Evolutionary conservation across 2,888 invertebrate genomes (phyloP), one percentile per base, ranked within the genome.

Genomic region (Latrodectus hesperus): DNA sequence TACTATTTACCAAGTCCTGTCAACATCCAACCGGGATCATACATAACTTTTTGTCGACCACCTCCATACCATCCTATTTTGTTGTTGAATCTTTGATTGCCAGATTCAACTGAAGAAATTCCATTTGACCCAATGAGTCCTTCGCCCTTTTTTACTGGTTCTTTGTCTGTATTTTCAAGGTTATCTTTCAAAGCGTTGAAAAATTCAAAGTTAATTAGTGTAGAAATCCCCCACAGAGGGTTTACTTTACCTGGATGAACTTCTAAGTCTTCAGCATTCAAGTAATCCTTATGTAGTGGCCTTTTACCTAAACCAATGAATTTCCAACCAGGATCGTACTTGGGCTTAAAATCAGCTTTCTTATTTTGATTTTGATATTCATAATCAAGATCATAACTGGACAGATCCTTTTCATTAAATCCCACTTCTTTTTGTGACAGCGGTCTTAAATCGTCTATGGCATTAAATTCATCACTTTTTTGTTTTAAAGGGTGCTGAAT

Each of bases 251-350:
- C 71, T 1, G 12, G 17, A 16, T 12, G 17, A 11, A 49, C 55
- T 17, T 60, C 26, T 38, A 17, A 12, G 1, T 11, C 60, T 12
- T 68, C 17, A 51, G 49, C 67, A 26, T 10, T 38, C n/a, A 17
- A 53, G 52, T 51, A 17, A 64, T 86, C 76, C 14, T 81, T 65
- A 2, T n/a, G 22, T 9, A 64, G 71, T 9, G 77, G 87, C 70
- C 88, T 72, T 80, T 88, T 88, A n/a, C 88, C 88, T 22, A 88
- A 76, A 12, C 88, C 88, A 10, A 88, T 88, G 68, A 88, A 88
- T 60, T 83, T 83, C 88, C 88, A 88, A 2, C 80, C 89, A n/a
- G 89, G 89, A 26, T 89, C 82, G 51, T 82, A 89, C 65, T 85
- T 85, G 1, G 89, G 89, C 49, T 81, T 87, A n/a, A 65, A 82